Evolutionary conservation across 2,888 invertebrate species (phyloP), one percentile per base, ranked within the genome.

Genomic region (Anaspis maculata): DNA sequence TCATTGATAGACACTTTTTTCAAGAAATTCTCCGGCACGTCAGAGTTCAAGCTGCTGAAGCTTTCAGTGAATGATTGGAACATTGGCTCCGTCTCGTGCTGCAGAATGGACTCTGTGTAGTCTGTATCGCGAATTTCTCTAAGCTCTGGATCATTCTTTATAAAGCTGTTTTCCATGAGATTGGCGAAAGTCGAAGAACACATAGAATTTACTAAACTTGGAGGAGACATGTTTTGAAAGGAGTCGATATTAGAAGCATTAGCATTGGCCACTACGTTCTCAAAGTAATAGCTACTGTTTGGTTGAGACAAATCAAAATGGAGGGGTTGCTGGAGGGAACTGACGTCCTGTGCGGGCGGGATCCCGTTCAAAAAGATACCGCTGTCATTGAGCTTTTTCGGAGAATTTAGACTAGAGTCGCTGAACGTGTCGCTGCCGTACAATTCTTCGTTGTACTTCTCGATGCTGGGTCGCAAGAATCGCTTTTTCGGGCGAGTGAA

Each of bases 401-500:
- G n/a, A 1, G 14, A 7, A 15, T 26, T 14, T 9, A 26, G 4
- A 3, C 32, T 26, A 6, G 22, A 16, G 9, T 10, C 26, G 9
- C 14, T 25, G 3, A 11, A 10, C 3, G 22, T 23, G 22, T 39
- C 39, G 14, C 3, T 32, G 1, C 32, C 30, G 12, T 32, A 32
- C 13, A 39, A 27, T 13, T 35, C 35, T 13, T 34, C 27, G 35
- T 59, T 55, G 35, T 54, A 62, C 32, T 56, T 70, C 39, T 79
- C 78, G 42, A 80, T 74, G 51, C 74, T 76, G 19, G 76, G 74
- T 36, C 79, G 68, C 16, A 61, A 67, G 7, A 64, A 59, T 34
- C 74, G 68, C 52, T 76, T 77, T 56, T 81, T 81, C 13, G 79
- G 77, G 47, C 74, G 71, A 30, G 80, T 80, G 59, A 76, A 82